A percentile compares a stretch with the other conserved stretches of the same genome.
These are phyloP conservation scores for Cacoxenus indagator DNA, from an alignment of 2,888 invertebrate genomes.

Conservation along the genomic window DNA sequence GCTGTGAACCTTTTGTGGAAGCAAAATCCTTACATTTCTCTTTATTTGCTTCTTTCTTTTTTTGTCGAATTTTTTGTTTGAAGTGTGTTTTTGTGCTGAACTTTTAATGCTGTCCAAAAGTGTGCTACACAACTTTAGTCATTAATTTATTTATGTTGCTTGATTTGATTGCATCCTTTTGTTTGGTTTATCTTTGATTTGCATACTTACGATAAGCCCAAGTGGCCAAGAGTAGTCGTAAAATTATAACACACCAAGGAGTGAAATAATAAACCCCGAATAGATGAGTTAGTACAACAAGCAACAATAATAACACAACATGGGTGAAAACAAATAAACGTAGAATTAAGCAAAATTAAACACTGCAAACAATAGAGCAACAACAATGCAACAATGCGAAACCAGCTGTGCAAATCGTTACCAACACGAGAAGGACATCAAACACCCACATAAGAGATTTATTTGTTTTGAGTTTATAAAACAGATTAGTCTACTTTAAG, in stretches of 20 bases:
- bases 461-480: neutral
- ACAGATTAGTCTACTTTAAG: too few relatives aligned
- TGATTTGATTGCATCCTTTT: neutral
- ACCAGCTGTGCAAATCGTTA: neutral
- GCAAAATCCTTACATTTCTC: neutral
- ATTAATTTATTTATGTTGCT: slow-evolving; percentile 14
- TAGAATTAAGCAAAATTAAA: neutral
- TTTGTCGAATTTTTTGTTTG: neutral
- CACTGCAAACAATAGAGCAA: too few relatives aligned
- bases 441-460: neutral
- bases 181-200: neutral
- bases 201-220: neutral
- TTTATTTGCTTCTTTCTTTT: neutral
- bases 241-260: neutral
- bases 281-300: slow-evolving; percentile 44
- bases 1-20: neutral
- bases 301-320: slow-evolving; percentile 23
- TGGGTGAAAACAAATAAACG: neutral
- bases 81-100: neutral
- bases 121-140: neutral
- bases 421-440: neutral
- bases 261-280: slow-evolving; percentile 45
- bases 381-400: too few relatives aligned
- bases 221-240: neutral
- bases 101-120: neutral